Percentiles rank a stretch among this genome's conserved stretches.
Evolutionary conservation across 2,797 vertebrate species (phyloP).

Genomic region (Octomys mimax): DNA sequence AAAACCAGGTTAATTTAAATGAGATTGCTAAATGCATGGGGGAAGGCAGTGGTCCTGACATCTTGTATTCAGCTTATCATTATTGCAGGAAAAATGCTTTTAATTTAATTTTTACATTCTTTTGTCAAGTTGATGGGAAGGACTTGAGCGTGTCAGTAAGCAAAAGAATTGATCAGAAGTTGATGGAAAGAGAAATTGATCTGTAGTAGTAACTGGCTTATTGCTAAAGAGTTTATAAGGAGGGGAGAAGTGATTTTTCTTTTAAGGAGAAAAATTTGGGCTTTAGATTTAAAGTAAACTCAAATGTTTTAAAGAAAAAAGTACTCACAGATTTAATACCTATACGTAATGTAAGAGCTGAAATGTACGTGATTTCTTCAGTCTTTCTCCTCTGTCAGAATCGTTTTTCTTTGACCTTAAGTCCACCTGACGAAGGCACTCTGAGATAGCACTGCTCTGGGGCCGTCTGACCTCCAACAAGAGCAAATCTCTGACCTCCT

Average conservation of each 20-base stretch:
- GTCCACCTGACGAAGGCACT: conserved; percentile 86
- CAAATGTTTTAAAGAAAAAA: conserved; percentile 88
- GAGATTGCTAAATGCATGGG: conserved; percentile 84
- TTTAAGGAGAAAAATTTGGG: conserved; percentile 82
- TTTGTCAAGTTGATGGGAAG: conserved; percentile 73
- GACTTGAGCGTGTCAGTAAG: conserved; percentile 84
- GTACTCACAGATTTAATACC: conserved; percentile 92
- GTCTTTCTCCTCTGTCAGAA: conserved; percentile 88
- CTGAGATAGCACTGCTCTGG: conserved; percentile 90
- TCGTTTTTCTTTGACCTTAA: conserved; percentile 80
- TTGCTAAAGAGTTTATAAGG: conserved; percentile 88
- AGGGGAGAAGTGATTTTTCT: conserved; percentile 83
- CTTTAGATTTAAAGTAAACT: conserved; percentile 90
- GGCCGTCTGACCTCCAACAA: conserved; percentile 89
- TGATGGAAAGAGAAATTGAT: conserved; percentile 86
- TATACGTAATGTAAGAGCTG: conserved; percentile 88
- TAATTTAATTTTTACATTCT: conserved; percentile 73
- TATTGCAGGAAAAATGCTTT: conserved; percentile 86
- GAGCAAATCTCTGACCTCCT: conserved; percentile 89
- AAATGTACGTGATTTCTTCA: conserved; percentile 90
- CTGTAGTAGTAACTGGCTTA: conserved; percentile 86
- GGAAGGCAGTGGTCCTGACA: conserved; percentile 82
- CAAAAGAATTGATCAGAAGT: conserved; percentile 85
- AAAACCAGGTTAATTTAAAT: conserved; percentile 85
- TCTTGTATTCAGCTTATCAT: conserved; percentile 88